These are phyloP conservation scores for Solea senegalensis DNA, from an alignment of 2,113 vertebrate species.

Conservation along the genomic window DNA sequence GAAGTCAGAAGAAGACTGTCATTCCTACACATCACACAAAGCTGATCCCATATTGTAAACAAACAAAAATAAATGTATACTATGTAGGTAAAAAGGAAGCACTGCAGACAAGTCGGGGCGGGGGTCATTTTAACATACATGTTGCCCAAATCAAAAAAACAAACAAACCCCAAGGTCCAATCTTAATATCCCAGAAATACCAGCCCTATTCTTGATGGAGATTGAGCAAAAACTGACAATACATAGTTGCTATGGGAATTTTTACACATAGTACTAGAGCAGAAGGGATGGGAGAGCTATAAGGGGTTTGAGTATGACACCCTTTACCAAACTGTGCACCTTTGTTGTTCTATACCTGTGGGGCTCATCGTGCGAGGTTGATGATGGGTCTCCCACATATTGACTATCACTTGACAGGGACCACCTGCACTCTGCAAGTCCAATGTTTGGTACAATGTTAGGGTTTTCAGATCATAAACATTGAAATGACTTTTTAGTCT, in stretches of 20 bases:
- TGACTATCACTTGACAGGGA: conserved; percentile 97
- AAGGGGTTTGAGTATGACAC: conserved; percentile 23
- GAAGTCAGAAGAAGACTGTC: not conserved
- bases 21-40: not conserved
- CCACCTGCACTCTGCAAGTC: conserved; percentile 95
- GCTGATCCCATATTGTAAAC: not conserved
- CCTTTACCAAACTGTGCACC: conserved; percentile 28
- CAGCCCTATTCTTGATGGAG: too few species aligned
- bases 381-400: conserved; percentile 99
- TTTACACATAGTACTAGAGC: not conserved
- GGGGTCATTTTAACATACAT: too few species aligned
- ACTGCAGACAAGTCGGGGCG: too few species aligned
- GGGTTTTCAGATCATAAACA: conserved; percentile 63
- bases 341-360: conserved; percentile 89
- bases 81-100: too few species aligned
- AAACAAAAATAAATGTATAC: too few species aligned
- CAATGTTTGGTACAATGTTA: conserved; percentile 90
- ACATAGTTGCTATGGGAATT: too few species aligned
- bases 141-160: too few species aligned
- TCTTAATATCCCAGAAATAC: too few species aligned
- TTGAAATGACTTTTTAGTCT: conserved; percentile 32
- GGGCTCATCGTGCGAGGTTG: conserved; percentile 95
- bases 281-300: not conserved
- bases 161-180: too few species aligned
- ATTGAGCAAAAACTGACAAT: too few species aligned